These are phyloP conservation scores for Luidia sarsii DNA, from an alignment of 53 echinoderm and acorn worm species.

Conservation along the genomic window DNA sequence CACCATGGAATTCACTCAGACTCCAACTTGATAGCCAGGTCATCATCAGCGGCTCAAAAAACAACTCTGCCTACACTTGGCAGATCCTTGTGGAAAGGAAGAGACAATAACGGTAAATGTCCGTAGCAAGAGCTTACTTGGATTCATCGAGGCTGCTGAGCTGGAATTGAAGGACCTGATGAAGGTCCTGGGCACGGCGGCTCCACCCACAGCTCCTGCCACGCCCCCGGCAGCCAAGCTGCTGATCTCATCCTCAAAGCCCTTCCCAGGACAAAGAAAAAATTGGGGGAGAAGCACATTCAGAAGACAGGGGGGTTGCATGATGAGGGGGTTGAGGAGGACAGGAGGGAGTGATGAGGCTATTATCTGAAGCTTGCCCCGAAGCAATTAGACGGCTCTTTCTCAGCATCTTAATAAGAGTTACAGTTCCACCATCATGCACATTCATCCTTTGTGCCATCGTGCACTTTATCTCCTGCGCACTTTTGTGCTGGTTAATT, in stretches of 20 bases:
- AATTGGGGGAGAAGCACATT: neutral
- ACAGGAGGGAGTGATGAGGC: neutral
- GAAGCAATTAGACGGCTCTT: too few species aligned
- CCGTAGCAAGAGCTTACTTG: neutral
- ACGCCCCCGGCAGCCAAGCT: neutral
- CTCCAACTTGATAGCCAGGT: neutral
- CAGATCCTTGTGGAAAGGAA: neutral
- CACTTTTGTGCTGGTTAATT: too few species aligned
- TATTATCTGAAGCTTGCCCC: too few species aligned
- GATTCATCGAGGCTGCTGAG: neutral
- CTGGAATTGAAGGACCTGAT: too few species aligned
- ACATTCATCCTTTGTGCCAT: too few species aligned
- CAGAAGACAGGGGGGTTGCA: neutral
- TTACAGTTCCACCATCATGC: too few species aligned
- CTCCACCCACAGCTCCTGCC: neutral
- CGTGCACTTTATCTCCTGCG: too few species aligned
- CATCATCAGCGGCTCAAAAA: too few species aligned
- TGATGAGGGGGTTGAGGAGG: neutral
- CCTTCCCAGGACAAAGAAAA: too few species aligned
- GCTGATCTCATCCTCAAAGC: constrained; percentile 9
- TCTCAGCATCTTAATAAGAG: too few species aligned
- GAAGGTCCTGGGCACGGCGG: neutral
- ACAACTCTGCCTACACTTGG: neutral
- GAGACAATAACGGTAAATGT: neutral
- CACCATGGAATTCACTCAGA: neutral